A percentile compares a stretch with the other conserved stretches of the same genome.
These are phyloP conservation scores for Liparis tanakae DNA, from an alignment of 2,797 vertebrate species.

Conservation along the genomic window DNA sequence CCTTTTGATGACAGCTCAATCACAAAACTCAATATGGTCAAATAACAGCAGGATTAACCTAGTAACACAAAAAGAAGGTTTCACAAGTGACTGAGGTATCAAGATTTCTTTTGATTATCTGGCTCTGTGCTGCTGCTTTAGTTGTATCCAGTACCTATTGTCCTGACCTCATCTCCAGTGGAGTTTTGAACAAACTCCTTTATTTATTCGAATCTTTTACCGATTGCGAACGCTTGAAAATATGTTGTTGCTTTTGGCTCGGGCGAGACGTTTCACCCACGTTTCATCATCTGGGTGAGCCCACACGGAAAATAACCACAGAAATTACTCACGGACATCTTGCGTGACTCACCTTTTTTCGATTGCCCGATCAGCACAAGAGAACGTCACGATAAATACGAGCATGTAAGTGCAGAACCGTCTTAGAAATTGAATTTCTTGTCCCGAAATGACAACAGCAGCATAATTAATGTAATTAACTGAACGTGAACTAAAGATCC, in stretches of 20 bases:
- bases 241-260: slow-evolving; percentile 34
- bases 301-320: slow-evolving; percentile 77
- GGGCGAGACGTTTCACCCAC: slow-evolving; percentile 55
- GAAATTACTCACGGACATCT: slow-evolving; percentile 67
- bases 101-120: slow-evolving; percentile 32
- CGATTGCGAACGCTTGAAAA: slow-evolving; percentile 5
- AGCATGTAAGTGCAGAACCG: not conserved
- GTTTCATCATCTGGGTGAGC: slow-evolving; percentile 64
- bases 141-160: slow-evolving; percentile 6
- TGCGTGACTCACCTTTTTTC: slow-evolving; percentile 75
- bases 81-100: slow-evolving; percentile 26
- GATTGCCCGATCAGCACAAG: slow-evolving; percentile 51
- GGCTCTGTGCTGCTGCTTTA: slow-evolving; percentile 5
- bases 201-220: not conserved
- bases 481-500: not conserved
- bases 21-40: slow-evolving; percentile 61
- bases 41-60: slow-evolving; percentile 49
- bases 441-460: slow-evolving; percentile 27
- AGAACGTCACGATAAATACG: slow-evolving; percentile 34
- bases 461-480: not conserved
- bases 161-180: slow-evolving; percentile 12
- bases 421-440: slow-evolving; percentile 6
- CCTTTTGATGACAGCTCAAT: slow-evolving; percentile 74
- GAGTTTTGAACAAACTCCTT: slow-evolving; percentile 10
- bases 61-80: slow-evolving; percentile 6